Evolutionary conservation across 2,888 invertebrate species (phyloP), one percentile per base, ranked within the genome.

Genomic region (Periphyllus acericola): DNA sequence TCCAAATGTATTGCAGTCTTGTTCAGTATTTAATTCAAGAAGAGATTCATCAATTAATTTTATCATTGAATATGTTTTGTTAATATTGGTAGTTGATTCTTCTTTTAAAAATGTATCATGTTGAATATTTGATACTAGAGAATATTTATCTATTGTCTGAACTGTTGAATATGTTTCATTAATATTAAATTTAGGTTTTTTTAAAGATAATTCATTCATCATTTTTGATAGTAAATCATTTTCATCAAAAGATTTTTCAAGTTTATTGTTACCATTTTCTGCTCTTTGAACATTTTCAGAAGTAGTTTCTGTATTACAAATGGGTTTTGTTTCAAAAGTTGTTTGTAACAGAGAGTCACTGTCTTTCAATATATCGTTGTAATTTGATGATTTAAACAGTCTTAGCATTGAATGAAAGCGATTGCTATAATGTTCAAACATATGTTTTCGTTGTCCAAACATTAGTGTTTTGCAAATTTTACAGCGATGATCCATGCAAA

Each of bases 381-480:
- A 36, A 6, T 46, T 32, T 0, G n/a, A 14, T 11, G 8, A 19
- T 68, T 85, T 85, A 25, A 71, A 72, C 14, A 52, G 11, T 72
- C 80, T 79, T 17, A 87, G 74, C 40, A 80, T 80, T 17, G 80
- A 80, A 80, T 87, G 86, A 80, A 87, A 80, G 19, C 29, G 72
- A 55, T 87, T 87, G 2, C n/a, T 80, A 74, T 87, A 87, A 71
- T 87, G 86, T 40, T 87, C 60, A 87, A 87, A 80, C 14, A 87
- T 87, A 14, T 80, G 60, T 32, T 71, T 21, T 32, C 86, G 52
- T 40, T 74, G 25, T 55, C 86, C 86, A 81, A 87, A 87, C 40
- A 87, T 60, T 8, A 87, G 19, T 19, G 86, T 87, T 74, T 87
- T 87, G 74, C 86, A 87, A 74, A 87, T 74, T 66, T 80, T 87